Evolutionary conservation across 2,888 invertebrate genomes (phyloP).

Genomic region (Pachydiplax longipennis): DNA sequence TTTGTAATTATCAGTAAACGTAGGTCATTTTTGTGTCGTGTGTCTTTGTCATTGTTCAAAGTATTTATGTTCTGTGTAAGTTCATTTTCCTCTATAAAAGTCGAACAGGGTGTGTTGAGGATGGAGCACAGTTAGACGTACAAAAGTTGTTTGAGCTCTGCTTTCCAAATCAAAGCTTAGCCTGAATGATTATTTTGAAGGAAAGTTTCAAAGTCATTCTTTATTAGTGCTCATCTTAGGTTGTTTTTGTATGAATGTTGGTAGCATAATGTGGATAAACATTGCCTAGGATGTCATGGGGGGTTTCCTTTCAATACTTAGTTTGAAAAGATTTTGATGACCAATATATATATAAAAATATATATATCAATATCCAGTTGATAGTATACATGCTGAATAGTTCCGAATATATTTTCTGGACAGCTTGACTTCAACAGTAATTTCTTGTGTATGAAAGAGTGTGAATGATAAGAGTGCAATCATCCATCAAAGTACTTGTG

Average conservation of each 20-base stretch:
- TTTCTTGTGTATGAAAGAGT: neutral
- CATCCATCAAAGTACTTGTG: neutral
- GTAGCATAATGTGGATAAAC: neutral
- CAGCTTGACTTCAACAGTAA: neutral
- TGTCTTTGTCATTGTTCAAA: slow-evolving; percentile 21
- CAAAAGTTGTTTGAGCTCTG: slow-evolving; percentile 29
- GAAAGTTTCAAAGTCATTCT: neutral
- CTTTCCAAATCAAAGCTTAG: neutral
- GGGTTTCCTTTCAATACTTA: neutral
- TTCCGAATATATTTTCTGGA: slow-evolving; percentile 16
- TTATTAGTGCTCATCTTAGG: slow-evolving; percentile 13
- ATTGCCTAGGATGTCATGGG: neutral
- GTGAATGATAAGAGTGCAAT: neutral
- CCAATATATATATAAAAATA: neutral
- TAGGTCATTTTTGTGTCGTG: neutral
- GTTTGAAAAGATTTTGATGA: neutral
- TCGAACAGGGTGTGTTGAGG: slow-evolving; percentile 5
- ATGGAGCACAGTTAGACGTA: slow-evolving; percentile 38
- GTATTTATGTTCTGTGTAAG: slow-evolving; percentile 23
- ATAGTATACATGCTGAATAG: slow-evolving; percentile 5
- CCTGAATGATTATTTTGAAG: slow-evolving; percentile 6
- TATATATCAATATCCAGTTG: slow-evolving; percentile 3
- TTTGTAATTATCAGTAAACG: slow-evolving; percentile 13
- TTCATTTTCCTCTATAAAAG: neutral
- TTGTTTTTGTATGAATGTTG: neutral